Conservation (phyloP, 1,140 invertebrate genomes). For the Scaptomyza montana region DNA sequence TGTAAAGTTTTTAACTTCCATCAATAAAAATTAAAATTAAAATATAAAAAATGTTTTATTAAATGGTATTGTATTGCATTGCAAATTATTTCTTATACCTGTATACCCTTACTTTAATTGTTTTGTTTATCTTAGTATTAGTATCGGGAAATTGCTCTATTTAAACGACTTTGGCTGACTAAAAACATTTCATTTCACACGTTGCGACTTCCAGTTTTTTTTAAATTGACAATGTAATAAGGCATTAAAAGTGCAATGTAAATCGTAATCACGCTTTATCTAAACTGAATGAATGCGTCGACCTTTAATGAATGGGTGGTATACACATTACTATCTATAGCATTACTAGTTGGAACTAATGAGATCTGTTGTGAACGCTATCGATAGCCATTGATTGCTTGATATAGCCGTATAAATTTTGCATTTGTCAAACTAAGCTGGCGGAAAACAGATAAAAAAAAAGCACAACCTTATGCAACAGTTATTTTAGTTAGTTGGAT, state of each 20-base stretch:
- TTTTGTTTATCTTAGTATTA: background rate
- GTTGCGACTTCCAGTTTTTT: background rate
- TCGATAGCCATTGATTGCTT: constrained; percentile 39
- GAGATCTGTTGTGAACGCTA: background rate
- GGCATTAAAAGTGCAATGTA: constrained; percentile 18
- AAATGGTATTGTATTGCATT: too few species aligned
- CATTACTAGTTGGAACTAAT: too few species aligned
- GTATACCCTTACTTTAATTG: background rate
- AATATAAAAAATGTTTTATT: too few species aligned
- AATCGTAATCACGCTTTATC: constrained; percentile 14
- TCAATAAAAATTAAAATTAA: too few species aligned
- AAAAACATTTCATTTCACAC: constrained; percentile 2
- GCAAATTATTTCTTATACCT: background rate
- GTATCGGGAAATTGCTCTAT: background rate
- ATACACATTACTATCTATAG: background rate
- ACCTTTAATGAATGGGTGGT: background rate
- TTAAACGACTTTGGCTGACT: background rate
- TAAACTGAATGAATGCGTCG: constrained; percentile 4
- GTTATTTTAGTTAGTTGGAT: constrained; percentile 15
- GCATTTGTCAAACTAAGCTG: constrained; percentile 13
- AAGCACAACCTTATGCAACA: constrained; percentile 28
- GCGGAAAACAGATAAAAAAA: background rate
- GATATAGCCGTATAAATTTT: constrained; percentile 18
- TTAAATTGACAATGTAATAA: constrained; percentile 25
- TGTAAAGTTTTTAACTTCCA: too few species aligned